Percentiles rank a stretch among this genome's conserved stretches.
phyloP scores from a whole-genome alignment of 1,140 invertebrate genomes.

The Spodoptera litura region DNA sequence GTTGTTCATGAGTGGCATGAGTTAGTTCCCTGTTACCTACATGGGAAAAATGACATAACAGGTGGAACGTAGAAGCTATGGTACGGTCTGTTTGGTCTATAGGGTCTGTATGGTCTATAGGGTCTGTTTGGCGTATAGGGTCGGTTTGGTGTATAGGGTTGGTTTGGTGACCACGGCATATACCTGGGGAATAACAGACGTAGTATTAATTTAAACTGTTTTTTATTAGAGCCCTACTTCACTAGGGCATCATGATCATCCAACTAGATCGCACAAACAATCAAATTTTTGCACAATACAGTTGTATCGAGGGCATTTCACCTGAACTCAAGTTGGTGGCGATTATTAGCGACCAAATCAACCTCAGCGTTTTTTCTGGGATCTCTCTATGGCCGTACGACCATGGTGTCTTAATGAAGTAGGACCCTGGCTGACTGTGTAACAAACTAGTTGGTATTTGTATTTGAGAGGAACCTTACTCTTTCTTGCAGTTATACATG shows the following conservation, averaged over 20 bases:
- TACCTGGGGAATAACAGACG: too few relatives aligned
- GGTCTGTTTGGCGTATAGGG: too few relatives aligned
- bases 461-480: constrained; percentile 63
- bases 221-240: too few relatives aligned
- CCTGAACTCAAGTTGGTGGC: too few relatives aligned
- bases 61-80: not conserved
- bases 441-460: not conserved
- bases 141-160: too few relatives aligned
- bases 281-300: too few relatives aligned
- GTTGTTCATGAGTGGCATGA: not conserved
- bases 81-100: too few relatives aligned
- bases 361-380: not conserved
- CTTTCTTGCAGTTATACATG: constrained; percentile 91
- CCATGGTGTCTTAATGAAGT: not conserved
- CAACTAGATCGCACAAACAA: not conserved
- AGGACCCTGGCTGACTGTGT: not conserved
- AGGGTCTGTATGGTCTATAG: too few relatives aligned
- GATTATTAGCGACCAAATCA: not conserved
- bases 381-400: not conserved
- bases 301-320: too few relatives aligned
- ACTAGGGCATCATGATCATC: too few relatives aligned
- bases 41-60: not conserved
- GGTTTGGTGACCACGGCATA: too few relatives aligned
- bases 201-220: too few relatives aligned
- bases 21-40: not conserved